Evolutionary conservation across 2,888 invertebrate genomes (phyloP), one percentile per base, ranked within the genome.

Genomic region (Pardosa pseudoannulata): DNA sequence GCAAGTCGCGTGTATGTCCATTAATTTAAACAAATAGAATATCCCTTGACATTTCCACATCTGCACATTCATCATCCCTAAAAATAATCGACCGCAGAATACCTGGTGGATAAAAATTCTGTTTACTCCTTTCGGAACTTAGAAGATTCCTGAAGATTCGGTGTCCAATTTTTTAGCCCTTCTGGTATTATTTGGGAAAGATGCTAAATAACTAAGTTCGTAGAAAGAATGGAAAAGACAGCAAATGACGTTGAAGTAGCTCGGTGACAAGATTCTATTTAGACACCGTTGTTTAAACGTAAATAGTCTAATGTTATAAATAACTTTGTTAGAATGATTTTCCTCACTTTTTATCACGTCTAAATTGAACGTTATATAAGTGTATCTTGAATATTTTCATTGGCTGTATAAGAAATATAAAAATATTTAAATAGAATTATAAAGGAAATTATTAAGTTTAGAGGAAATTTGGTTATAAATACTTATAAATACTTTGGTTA

Each of bases 11-110:
- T 36, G 29, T 29, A 27, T 74, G 74, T 75, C 70, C 82, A 76
- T 82, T 82, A 82, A 82, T 82, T 82, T 82, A 82, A 82, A 82
- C 82, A 82, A 82, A 82, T 82, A 82, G 82, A 82, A 76, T 82
- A 50, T 64, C 62, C 70, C 76, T 41, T 82, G 82, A 71, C 82
- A 71, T 76, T 46, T 75, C 71, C 46, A 36, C 65, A 71, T 76
- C 75, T 71, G 70, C 71, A 64, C 82, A 76, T 76, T 71, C 75
- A 71, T 76, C 76, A 76, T 71, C 76, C 41, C 75, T 39, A 46
- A 76, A 76, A 82, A 82, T 82, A 82, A 82, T 76, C 75, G 68
- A 76, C 75, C 70, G 32, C 36, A 62, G 76, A 76, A 82, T 62
- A 74, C 70, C 74, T 74, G 64, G 74, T 31, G 70, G 76, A 75